These are phyloP conservation scores for Steinernema carpocapsae DNA, from an alignment of 2,888 invertebrate species.

Conservation along the genomic window DNA sequence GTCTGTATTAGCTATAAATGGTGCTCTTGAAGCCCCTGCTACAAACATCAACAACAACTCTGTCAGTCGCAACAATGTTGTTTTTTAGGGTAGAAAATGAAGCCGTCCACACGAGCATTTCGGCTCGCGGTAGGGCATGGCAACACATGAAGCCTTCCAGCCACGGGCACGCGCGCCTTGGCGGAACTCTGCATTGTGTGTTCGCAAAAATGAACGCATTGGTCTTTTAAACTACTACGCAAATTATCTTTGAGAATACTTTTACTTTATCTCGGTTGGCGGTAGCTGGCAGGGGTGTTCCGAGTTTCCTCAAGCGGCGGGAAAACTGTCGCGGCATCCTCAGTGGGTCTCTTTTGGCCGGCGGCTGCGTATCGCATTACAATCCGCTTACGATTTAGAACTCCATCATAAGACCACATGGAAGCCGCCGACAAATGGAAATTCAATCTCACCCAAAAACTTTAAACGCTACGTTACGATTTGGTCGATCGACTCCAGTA, in stretches of 20 bases:
- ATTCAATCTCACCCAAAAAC: conserved; percentile 28
- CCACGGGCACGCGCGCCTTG: neutral
- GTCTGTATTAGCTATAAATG: conserved; percentile 11
- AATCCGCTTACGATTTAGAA: conserved; percentile 29
- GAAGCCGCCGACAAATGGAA: neutral
- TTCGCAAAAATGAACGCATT: neutral
- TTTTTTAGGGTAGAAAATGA: neutral
- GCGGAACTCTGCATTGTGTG: conserved; percentile 13
- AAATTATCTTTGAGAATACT: conserved; percentile 30
- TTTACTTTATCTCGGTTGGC: neutral
- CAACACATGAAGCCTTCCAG: neutral
- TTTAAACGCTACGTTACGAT: neutral
- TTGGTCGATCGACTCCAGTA: neutral
- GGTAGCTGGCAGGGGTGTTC: neutral
- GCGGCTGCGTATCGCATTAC: conserved; percentile 7
- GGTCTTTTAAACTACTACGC: neutral
- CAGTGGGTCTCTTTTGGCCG: too few species aligned
- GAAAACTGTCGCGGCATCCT: too few species aligned
- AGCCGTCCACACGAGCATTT: neutral
- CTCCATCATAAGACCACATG: conserved; percentile 21
- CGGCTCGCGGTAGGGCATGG: neutral
- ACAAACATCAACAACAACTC: neutral
- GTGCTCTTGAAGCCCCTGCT: neutral
- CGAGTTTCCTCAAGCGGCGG: too few species aligned
- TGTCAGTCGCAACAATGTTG: neutral